Evolutionary conservation across 2,797 vertebrate species (phyloP), one percentile per base, ranked within the genome.

Genomic region (Australoheros facetus): DNA sequence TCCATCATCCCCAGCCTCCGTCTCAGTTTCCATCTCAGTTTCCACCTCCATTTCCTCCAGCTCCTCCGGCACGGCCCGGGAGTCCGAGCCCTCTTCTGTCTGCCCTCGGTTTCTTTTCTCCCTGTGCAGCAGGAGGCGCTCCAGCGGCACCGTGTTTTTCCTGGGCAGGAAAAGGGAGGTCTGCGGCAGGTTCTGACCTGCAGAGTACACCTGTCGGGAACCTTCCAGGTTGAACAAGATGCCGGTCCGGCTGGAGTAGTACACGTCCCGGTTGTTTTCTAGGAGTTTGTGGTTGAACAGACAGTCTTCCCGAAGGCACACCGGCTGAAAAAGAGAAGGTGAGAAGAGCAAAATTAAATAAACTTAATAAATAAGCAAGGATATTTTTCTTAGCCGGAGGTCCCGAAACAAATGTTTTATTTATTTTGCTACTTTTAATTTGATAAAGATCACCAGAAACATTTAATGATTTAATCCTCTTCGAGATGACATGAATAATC

Each of bases 261-360:
- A 99, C 71, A 98, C 95, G 57, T 99, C 97, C 0, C 96, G 96
- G 69, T 97, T 96, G 14, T 98, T 99, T 80, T 99, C 97, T 92
- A 99, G 94, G 0, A 96, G 96, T 72, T 90, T 95, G 84, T 99
- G 98, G 71, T 93, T 94, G 94, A 99, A 99, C 56, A 96, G 88
- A 56, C 98, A 98, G 86, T 96, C 96, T 4, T 96, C 94, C 34
- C 94, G 94, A 62, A 88, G 96, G 91, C 97, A 99, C 83, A 92
- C 93, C 12, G 94, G 91, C 98, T 99, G 90, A 45, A 78, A 51
- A 79, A 54, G 19, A 69, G n/a, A 11, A 60, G 11, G 39, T 19
- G 23, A 66, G 23, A 45, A 5, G 39, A 5, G 9, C 0, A 64
- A 64, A 64, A 17, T 66, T 9, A 17, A 66, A 66, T 23, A 45